Evolutionary conservation across 1,140 invertebrate species (phyloP).

Genomic region (Ostrea edulis): DNA sequence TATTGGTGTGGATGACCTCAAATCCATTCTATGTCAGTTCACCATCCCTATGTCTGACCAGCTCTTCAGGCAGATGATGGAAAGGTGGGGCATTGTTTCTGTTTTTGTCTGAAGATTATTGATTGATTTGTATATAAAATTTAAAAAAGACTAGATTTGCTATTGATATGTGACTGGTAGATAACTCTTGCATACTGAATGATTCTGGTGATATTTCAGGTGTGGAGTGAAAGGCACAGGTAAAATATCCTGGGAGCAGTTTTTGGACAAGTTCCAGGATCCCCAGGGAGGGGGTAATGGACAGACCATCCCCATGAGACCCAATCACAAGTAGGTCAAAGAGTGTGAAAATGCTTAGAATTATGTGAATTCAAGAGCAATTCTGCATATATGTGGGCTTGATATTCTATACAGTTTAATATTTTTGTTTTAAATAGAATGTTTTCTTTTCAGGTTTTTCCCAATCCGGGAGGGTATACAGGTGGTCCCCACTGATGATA

Average conservation of each 20-base stretch:
- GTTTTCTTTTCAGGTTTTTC: constrained; percentile 67
- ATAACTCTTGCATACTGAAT: not conserved
- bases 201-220: constrained; percentile 58
- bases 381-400: not conserved
- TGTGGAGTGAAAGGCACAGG: constrained; percentile 72
- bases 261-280: constrained; percentile 77
- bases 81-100: constrained; percentile 65
- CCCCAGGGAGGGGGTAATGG: constrained; percentile 73
- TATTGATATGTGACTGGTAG: not conserved
- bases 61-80: constrained; percentile 75
- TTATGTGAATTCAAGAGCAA: not conserved
- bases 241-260: constrained; percentile 76
- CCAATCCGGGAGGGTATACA: constrained; percentile 73
- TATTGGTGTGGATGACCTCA: constrained; percentile 73
- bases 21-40: constrained; percentile 73
- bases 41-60: constrained; percentile 77
- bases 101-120: not conserved
- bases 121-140: not conserved
- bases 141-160: not conserved
- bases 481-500: constrained; percentile 65
- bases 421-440: not conserved
- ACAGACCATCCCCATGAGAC: constrained; percentile 75
- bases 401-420: not conserved
- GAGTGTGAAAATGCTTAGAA: not conserved
- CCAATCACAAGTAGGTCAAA: constrained; percentile 72